phyloP scores from a whole-genome alignment of 2,113 vertebrate species.

The Myiopsitta monachus region DNA sequence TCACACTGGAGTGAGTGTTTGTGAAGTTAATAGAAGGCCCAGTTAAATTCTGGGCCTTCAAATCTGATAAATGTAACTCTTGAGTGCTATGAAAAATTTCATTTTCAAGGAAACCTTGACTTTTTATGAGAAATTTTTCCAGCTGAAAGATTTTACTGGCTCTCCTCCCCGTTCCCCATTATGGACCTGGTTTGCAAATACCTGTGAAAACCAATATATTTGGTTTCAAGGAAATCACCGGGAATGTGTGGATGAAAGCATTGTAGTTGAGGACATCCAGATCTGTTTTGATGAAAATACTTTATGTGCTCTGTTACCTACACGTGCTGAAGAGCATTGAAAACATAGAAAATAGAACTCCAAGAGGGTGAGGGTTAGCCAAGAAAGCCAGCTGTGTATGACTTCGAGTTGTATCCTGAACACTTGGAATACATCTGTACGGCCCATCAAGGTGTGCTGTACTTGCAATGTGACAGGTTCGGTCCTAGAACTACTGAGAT shows the following conservation, averaged over 20 bases:
- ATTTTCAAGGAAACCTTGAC: slow-evolving; percentile 49
- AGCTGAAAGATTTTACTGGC: slow-evolving; percentile 58
- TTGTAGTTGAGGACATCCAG: slow-evolving; percentile 33
- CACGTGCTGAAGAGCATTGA: not conserved
- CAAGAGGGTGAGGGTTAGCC: not conserved
- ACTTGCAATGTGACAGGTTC: not conserved
- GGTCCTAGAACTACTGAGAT: not conserved
- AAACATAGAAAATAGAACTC: not conserved
- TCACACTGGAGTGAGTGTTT: slow-evolving; percentile 2
- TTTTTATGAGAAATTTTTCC: slow-evolving; percentile 57
- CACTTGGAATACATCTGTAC: not conserved
- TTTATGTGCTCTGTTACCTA: not conserved
- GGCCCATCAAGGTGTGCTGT: not conserved
- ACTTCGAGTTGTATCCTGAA: not conserved
- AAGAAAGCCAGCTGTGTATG: slow-evolving; percentile 19
- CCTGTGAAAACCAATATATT: slow-evolving; percentile 30
- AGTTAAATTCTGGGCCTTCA: slow-evolving; percentile 16
- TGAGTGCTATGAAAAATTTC: slow-evolving; percentile 61
- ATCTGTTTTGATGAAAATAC: not conserved
- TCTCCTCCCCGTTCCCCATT: not conserved
- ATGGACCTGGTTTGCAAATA: slow-evolving; percentile 31
- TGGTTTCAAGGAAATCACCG: slow-evolving; percentile 1
- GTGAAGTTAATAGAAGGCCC: slow-evolving; percentile 38
- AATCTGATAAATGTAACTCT: slow-evolving; percentile 50
- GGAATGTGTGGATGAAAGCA: slow-evolving; percentile 1